These are phyloP conservation scores for Xanthorhoe designata DNA, from an alignment of 2,888 invertebrate species.

Conservation along the genomic window DNA sequence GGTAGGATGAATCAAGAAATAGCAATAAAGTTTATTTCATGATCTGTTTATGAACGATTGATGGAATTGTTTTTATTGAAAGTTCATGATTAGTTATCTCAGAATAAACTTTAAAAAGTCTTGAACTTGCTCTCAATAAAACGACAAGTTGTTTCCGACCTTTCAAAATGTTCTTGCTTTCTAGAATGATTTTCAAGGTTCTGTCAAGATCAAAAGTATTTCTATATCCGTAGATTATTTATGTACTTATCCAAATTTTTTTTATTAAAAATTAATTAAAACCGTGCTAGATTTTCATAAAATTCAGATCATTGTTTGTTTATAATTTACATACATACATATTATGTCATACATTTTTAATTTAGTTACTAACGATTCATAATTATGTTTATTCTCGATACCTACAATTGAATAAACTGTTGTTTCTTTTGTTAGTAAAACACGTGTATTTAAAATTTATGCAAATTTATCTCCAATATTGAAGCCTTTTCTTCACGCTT, in stretches of 20 bases:
- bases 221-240: background rate
- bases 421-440: background rate
- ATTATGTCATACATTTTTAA: background rate
- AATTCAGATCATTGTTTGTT: too few relatives aligned
- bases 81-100: background rate
- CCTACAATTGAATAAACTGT: background rate
- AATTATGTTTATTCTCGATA: background rate
- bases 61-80: background rate
- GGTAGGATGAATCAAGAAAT: background rate
- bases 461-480: slow-evolving; percentile 36
- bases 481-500: slow-evolving; percentile 39
- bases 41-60: background rate
- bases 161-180: slow-evolving; percentile 19
- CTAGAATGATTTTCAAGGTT: slow-evolving; percentile 28
- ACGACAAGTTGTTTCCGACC: slow-evolving; percentile 10
- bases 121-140: slow-evolving; percentile 29
- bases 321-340: too few relatives aligned
- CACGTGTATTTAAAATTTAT: slow-evolving; percentile 18
- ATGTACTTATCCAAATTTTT: too few relatives aligned
- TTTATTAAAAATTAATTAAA: too few relatives aligned
- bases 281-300: too few relatives aligned
- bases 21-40: background rate
- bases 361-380: background rate
- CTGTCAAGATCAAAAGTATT: slow-evolving; percentile 2
- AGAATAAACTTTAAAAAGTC: background rate